These are phyloP conservation scores for Hylaea fasciaria DNA, from an alignment of 2,888 invertebrate species.

Conservation along the genomic window DNA sequence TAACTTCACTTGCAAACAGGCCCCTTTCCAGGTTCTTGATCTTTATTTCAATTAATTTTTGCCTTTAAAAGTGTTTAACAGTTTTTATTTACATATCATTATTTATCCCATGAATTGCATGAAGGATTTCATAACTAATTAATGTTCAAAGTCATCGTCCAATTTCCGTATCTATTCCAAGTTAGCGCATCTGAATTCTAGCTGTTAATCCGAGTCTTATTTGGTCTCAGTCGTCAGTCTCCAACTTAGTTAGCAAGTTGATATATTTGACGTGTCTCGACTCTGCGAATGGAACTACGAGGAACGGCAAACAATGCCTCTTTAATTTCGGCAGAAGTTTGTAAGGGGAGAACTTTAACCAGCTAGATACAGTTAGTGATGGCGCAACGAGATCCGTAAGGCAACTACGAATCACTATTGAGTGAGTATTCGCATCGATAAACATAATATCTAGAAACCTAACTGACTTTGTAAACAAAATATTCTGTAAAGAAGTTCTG, in stretches of 20 bases:
- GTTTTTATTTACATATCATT: constrained; percentile 1
- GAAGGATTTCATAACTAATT: no score
- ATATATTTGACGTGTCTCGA: constrained; percentile 27
- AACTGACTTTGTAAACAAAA: no score
- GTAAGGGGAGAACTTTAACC: constrained; percentile 39
- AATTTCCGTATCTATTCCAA: no score
- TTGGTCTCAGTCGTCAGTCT: background rate
- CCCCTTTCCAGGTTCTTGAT: background rate
- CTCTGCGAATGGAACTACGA: constrained; percentile 43
- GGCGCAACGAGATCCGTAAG: background rate
- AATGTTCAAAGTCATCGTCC: no score
- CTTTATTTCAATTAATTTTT: constrained; percentile 10
- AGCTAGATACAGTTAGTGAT: constrained; percentile 4
- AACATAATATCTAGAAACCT: no score
- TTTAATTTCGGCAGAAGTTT: constrained; percentile 58
- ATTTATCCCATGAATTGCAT: no score
- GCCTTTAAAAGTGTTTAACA: constrained; percentile 5
- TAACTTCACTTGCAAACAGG: constrained; percentile 4
- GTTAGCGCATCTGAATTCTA: no score
- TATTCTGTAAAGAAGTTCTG: no score
- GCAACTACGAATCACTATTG: no score
- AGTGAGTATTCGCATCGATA: no score
- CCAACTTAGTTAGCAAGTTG: constrained; percentile 14
- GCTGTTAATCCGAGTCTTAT: no score
- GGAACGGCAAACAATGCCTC: constrained; percentile 56